Evolutionary conservation across 2,888 invertebrate species (phyloP).

Genomic region (Craniophora ligustri): DNA sequence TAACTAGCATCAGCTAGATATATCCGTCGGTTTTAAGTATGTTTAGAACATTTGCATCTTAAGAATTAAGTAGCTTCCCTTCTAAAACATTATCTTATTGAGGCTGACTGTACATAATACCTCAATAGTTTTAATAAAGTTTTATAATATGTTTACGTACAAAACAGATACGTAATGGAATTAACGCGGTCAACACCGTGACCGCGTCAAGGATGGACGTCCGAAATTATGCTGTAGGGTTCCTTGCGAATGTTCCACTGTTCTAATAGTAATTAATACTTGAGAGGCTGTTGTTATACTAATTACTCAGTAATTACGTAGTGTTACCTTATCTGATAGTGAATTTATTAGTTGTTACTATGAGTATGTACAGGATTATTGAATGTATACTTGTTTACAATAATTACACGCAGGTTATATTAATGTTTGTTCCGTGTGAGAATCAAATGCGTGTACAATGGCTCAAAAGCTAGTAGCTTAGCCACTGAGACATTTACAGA

Average conservation of each 20-base stretch:
- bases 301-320: conserved; percentile 22
- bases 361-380: too few relatives aligned
- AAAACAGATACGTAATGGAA: conserved; percentile 36
- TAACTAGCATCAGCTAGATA: too few relatives aligned
- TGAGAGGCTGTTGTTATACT: conserved; percentile 8
- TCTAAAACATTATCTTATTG: too few relatives aligned
- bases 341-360: too few relatives aligned
- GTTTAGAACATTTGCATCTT: too few relatives aligned
- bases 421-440: too few relatives aligned
- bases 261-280: conserved; percentile 16
- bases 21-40: too few relatives aligned
- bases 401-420: background rate
- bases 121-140: conserved; percentile 10
- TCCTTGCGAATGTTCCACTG: conserved; percentile 15
- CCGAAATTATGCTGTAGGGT: conserved; percentile 49
- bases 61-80: too few relatives aligned
- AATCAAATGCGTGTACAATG: too few relatives aligned
- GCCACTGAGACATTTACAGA: too few relatives aligned
- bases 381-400: background rate
- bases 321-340: conserved; percentile 5
- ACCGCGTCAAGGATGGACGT: conserved; percentile 54
- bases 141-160: conserved; percentile 20
- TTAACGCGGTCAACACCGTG: conserved; percentile 52
- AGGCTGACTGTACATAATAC: too few relatives aligned
- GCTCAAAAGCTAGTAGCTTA: too few relatives aligned